These are phyloP conservation scores for Antennarius maculatus DNA, from an alignment of 2,797 vertebrate species.

Conservation along the genomic window DNA sequence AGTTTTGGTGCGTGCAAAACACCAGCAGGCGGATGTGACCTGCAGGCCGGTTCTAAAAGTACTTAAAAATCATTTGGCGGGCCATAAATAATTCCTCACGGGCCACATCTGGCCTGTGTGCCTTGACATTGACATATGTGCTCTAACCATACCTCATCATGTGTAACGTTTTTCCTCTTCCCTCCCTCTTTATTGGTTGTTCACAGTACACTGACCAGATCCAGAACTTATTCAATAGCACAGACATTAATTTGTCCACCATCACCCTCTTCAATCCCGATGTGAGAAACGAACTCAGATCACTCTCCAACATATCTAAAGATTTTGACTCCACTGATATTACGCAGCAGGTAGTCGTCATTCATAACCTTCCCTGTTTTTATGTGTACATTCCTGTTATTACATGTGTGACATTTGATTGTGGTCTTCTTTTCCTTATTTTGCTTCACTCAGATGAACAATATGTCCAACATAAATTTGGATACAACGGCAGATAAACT, in stretches of 20 bases:
- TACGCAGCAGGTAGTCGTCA: constrained; percentile 75
- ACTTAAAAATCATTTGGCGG: too few species aligned
- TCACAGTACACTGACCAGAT: constrained; percentile 83
- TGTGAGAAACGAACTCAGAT: constrained; percentile 55
- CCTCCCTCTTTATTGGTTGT: not conserved
- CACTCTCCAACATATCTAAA: constrained; percentile 34
- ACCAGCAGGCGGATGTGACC: too few species aligned
- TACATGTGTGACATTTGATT: not conserved
- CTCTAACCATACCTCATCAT: not conserved
- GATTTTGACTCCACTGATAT: constrained; percentile 60
- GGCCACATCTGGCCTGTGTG: too few species aligned
- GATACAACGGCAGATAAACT: constrained; percentile 69
- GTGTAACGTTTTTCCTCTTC: not conserved
- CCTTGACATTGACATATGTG: too few species aligned
- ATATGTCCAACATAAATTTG: constrained; percentile 70
- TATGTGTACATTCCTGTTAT: not conserved
- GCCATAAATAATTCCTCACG: too few species aligned
- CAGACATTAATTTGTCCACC: constrained; percentile 71
- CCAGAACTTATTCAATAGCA: constrained; percentile 64
- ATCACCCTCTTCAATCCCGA: constrained; percentile 75
- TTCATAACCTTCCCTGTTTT: not conserved
- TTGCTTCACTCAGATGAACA: constrained; percentile 72
- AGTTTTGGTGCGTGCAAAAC: too few species aligned
- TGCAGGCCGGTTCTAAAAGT: too few species aligned
- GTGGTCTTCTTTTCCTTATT: not conserved